Conservation (phyloP, 2,797 vertebrate species). For the Pangasius larnaudii region DNA sequence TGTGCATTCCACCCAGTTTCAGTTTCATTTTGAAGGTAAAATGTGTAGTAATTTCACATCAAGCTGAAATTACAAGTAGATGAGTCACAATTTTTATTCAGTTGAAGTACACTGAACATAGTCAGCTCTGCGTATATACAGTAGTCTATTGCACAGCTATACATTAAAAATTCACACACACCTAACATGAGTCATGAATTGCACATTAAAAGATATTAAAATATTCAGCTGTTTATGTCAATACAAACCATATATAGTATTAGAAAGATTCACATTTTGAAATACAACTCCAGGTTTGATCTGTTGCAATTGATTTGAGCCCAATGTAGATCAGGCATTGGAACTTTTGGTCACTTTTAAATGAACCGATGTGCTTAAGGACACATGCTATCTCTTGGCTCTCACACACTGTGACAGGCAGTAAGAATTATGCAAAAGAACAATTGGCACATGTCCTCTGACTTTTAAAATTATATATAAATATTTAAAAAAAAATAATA, state of each 20-base stretch:
- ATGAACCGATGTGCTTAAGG: constrained; percentile 32
- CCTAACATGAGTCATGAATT: constrained; percentile 43
- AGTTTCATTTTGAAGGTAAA: background rate
- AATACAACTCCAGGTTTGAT: constrained; percentile 48
- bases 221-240: constrained; percentile 58
- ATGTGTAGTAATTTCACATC: background rate
- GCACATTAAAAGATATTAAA: constrained; percentile 52
- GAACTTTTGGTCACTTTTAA: constrained; percentile 55
- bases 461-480: constrained; percentile 32
- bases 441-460: constrained; percentile 25
- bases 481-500: constrained; percentile 18
- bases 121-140: constrained; percentile 82
- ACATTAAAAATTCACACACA: constrained; percentile 67
- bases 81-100: constrained; percentile 78
- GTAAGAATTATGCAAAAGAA: constrained; percentile 31
- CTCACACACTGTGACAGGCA: constrained; percentile 6
- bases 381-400: constrained; percentile 23
- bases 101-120: constrained; percentile 83
- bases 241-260: constrained; percentile 51
- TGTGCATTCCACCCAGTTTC: background rate
- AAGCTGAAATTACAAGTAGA: background rate
- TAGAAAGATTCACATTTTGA: constrained; percentile 60
- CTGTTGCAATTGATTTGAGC: constrained; percentile 4
- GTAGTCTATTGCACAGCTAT: constrained; percentile 85
- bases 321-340: constrained; percentile 8